phyloP scores from a whole-genome alignment of 2,888 invertebrate species.

The Sphaerophoria taeniata region DNA sequence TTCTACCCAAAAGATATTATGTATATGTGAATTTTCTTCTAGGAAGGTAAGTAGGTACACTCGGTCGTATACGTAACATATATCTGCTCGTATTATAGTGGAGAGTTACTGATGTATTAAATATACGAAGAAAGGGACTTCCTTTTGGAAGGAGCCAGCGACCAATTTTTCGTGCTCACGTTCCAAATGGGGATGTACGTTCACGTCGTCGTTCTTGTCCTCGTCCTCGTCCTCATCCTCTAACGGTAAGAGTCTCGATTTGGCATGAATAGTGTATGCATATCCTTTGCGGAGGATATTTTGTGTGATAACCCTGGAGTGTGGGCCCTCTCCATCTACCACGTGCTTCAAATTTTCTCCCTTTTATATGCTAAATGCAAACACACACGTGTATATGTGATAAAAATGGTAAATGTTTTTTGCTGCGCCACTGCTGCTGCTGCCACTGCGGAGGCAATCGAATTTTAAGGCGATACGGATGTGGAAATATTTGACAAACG shows the following conservation, averaged over 20 bases:
- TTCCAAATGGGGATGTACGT: constrained; percentile 27
- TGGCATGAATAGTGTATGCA: neutral
- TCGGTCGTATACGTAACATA: neutral
- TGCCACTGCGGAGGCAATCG: constrained; percentile 4
- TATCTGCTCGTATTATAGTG: neutral
- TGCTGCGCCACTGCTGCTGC: neutral
- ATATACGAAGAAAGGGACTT: constrained; percentile 11
- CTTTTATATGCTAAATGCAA: constrained; percentile 37
- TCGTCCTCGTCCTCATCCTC: neutral
- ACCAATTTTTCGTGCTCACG: constrained; percentile 23
- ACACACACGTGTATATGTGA: constrained; percentile 22
- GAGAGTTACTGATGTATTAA: neutral
- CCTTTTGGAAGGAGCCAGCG: constrained; percentile 31
- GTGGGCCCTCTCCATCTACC: constrained; percentile 4
- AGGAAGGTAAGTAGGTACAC: neutral
- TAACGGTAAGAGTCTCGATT: no score
- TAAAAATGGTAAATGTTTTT: constrained; percentile 16
- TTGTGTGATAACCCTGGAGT: constrained; percentile 14
- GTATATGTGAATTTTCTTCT: neutral
- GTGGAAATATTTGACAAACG: constrained; percentile 61
- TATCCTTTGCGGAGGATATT: constrained; percentile 39
- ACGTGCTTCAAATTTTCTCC: constrained; percentile 34
- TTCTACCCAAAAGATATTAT: constrained; percentile 47
- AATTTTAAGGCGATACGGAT: constrained; percentile 36
- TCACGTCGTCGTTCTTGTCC: neutral